Percentiles rank a stretch among this genome's conserved stretches.
Evolutionary conservation across 2,888 invertebrate species (phyloP).

Genomic region (Podotricha telesiphe): DNA sequence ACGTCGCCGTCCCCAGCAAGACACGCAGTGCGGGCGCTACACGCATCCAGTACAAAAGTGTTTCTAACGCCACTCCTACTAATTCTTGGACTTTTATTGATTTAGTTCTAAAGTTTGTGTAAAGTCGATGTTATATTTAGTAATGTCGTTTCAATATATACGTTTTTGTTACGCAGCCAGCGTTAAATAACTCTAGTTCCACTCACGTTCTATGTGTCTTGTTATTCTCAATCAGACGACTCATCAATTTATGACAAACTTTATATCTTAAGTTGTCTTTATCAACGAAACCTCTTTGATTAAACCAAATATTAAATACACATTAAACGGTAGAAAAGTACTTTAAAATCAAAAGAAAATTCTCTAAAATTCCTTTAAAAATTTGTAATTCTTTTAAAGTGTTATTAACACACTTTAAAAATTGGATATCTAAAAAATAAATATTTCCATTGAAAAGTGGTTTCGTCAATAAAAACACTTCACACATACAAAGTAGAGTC

Average conservation of each 20-base stretch:
- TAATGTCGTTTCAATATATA: background rate
- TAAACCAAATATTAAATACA: too few species aligned
- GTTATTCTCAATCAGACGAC: constrained; percentile 3
- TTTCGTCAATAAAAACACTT: constrained; percentile 4
- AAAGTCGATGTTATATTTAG: background rate
- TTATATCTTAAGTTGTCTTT: background rate
- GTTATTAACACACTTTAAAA: background rate
- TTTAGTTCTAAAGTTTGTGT: constrained; percentile 4
- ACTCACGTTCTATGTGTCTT: constrained; percentile 10
- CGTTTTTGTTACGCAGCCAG: constrained; percentile 13
- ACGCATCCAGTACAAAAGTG: constrained; percentile 44
- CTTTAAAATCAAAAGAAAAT: too few species aligned
- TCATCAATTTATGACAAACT: background rate
- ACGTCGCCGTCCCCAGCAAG: constrained; percentile 69
- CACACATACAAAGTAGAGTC: constrained; percentile 4
- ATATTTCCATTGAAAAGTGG: background rate
- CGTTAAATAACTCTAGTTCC: constrained; percentile 9
- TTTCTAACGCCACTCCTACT: constrained; percentile 9
- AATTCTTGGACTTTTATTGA: background rate
- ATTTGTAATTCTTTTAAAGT: background rate
- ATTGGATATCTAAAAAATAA: too few species aligned
- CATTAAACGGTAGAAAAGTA: too few species aligned
- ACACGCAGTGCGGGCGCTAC: constrained; percentile 64
- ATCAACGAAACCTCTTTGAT: background rate
- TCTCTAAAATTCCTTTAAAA: too few species aligned